Conservation (phyloP, 1,140 invertebrate species). For the Galendromus occidentalis region DNA sequence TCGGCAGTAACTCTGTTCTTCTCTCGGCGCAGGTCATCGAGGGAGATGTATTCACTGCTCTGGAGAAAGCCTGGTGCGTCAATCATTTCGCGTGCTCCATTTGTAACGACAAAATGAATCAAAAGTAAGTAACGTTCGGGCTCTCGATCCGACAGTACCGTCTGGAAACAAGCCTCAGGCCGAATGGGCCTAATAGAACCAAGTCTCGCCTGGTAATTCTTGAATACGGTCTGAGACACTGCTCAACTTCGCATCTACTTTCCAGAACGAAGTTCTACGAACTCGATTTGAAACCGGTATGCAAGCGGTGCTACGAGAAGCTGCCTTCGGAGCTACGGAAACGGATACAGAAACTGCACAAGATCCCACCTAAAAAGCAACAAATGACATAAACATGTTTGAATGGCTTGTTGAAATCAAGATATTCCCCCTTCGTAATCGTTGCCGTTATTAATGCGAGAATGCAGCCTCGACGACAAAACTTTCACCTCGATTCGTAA, state of each 20-base stretch:
- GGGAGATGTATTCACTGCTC: conserved; percentile 60
- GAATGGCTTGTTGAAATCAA: too few relatives aligned
- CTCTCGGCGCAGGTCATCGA: neutral
- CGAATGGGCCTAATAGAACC: too few relatives aligned
- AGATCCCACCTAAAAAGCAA: conserved; percentile 17
- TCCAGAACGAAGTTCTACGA: conserved; percentile 88
- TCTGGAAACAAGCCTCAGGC: too few relatives aligned
- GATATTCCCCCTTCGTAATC: too few relatives aligned
- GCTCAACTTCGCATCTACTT: conserved; percentile 14
- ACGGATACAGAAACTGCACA: conserved; percentile 39
- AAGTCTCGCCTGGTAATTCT: too few relatives aligned
- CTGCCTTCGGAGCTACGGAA: conserved; percentile 84
- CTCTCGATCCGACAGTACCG: neutral
- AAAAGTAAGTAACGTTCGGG: conserved; percentile 42
- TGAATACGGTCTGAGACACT: too few relatives aligned
- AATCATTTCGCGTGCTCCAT: conserved; percentile 97
- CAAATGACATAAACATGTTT: neutral
- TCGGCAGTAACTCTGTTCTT: neutral
- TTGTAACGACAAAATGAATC: conserved; percentile 91
- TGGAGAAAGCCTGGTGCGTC: conserved; percentile 99
- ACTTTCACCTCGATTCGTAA: too few relatives aligned
- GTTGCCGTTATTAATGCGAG: too few relatives aligned
- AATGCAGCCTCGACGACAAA: too few relatives aligned
- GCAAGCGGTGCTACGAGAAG: conserved; percentile 93
- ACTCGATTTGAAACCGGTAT: conserved; percentile 91